Evolutionary conservation across 2,888 invertebrate genomes (phyloP), one percentile per base, ranked within the genome.

Genomic region (Hypolimnas misippus): DNA sequence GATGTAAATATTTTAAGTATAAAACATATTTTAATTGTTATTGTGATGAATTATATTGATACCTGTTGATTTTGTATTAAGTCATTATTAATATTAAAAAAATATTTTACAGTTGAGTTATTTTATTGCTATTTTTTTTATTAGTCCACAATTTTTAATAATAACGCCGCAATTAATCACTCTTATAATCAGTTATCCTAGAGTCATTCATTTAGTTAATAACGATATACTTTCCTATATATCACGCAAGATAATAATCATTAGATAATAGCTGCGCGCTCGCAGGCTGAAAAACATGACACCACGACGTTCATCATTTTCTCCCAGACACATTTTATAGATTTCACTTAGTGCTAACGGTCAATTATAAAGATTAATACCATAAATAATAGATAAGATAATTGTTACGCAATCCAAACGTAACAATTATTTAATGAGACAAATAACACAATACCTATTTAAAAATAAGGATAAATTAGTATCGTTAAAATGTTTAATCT

Each of bases 21-120:
- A 16, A 50, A 49, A 53, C 21, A 40, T 50, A n/a, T 50, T 57
- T 52, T 53, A 50, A 35, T 62, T 56, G 44, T 54, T 50, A 54
- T 60, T 66, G 57, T 66, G 54, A 66, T 63, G 57, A 57, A 61
- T n/a, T 61, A 46, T n/a, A 46, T 44, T 51, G 54, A 51, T 63
- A 53, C 42, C 46, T 44, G 53, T 56, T 59, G 8, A 42, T 42
- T 3, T 38, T 56, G 35, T n/a, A n/a, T 62, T 59, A 57, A 55
- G 17, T 46, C n/a, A 40, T 61, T 19, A 51, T 61, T 63, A 58
- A 54, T 42, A 63, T 25, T 63, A 63, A 63, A 63, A 63, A 51
- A 21, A 42, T 44, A n/a, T 19, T 16, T 5, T 46, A 3, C n/a
- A 42, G 4, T n/a, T n/a, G 3, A 25, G 21, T 16, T 46, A 25